phyloP scores from a whole-genome alignment of 2,888 invertebrate genomes.

The Choreutis nemorana region DNA sequence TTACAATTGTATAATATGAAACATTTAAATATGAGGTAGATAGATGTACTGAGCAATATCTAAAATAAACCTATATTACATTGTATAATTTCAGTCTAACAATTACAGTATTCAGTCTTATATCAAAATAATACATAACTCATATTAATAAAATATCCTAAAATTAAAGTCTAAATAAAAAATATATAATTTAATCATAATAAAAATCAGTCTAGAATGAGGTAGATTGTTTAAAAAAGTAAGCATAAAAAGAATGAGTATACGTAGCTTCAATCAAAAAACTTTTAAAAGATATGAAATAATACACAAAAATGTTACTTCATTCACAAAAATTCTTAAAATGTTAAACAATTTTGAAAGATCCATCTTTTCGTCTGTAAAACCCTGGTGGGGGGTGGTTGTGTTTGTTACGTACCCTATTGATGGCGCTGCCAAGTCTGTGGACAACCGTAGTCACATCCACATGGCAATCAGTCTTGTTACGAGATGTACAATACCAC shows the following conservation, averaged over 20 bases:
- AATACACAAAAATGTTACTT: no score
- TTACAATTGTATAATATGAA: no score
- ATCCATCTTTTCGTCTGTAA: constrained; percentile 41
- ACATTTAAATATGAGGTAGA: no score
- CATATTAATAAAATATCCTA: constrained; percentile 6
- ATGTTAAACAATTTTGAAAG: constrained; percentile 40
- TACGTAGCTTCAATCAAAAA: no score
- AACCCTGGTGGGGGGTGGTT: constrained; percentile 49
- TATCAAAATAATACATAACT: no score
- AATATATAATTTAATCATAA: constrained; percentile 4
- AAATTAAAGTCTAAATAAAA: constrained; percentile 11
- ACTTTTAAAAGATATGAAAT: no score
- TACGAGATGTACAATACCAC: constrained; percentile 51
- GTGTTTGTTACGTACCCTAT: constrained; percentile 39
- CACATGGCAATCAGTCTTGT: constrained; percentile 47
- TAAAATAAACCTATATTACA: no score
- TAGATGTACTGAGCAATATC: no score
- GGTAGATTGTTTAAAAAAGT: constrained; percentile 5
- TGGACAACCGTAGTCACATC: constrained; percentile 41
- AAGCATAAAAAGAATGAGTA: constrained; percentile 3
- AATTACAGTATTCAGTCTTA: no score
- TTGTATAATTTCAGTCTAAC: no score
- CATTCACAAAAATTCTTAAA: neutral
- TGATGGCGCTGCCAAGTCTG: constrained; percentile 29
- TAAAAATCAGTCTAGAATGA: constrained; percentile 6